Evolutionary conservation across 1,140 invertebrate genomes (phyloP), one percentile per base, ranked within the genome.

Genomic region (Eurosta solidaginis): DNA sequence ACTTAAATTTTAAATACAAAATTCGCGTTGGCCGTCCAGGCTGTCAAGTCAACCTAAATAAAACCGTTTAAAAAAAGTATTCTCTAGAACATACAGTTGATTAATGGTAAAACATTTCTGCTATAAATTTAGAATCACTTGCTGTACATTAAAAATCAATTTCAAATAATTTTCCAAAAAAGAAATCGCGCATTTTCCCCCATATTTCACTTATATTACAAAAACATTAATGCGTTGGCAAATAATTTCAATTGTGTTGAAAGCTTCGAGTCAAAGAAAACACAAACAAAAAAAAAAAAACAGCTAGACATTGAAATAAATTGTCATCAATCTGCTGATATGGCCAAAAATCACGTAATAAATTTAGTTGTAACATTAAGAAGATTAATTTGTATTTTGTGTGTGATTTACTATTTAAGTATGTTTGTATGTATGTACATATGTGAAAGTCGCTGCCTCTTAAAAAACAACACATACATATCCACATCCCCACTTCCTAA

Each of bases 301-400:
- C 52, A 68, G n/a, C n/a, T n/a, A n/a, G n/a, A n/a, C n/a, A n/a
- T n/a, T 68, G n/a, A 68, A 68, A 68, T 68, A 68, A 68, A 68
- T 68, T 68, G 59, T 68, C 59, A 68, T 68, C 59, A 68, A 68
- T 68, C 59, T 68, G 33, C 36, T 68, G 59, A 68, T 68, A 68
- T 68, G 59, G 59, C 59, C 40, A 68, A 68, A 68, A 68, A 68
- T 68, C 59, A 68, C 74, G 78, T 52, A 77, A 74, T 74, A 44
- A 47, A 45, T 47, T 74, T 74, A 47, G 73, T 22, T 47, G 73
- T 74, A 74, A 81, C 84, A 85, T 85, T 85, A 85, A 81, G 82
- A 84, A 85, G 84, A 85, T 85, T 85, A 85, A 85, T 85, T 84
- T 82, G 77, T 77, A 82, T 68, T 52, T 76, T 76, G 45, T 76